These are phyloP conservation scores for Ametastegia equiseti DNA, from an alignment of 2,888 invertebrate species.

Conservation along the genomic window DNA sequence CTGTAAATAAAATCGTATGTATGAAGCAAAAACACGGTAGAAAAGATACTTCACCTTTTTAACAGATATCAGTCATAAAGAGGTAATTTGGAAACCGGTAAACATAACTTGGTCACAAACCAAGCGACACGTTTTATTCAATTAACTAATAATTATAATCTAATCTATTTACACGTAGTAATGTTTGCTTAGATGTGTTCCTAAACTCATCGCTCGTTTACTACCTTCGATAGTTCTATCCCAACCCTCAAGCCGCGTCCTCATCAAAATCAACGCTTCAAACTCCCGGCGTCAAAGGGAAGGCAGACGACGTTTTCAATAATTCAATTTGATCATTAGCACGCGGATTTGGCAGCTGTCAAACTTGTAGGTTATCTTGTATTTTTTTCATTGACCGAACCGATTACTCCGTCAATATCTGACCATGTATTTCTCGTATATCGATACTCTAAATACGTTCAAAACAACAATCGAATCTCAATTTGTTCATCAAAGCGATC, in stretches of 20 bases:
- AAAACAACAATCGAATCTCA: background rate
- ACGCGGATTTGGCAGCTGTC: constrained; percentile 16
- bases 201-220: background rate
- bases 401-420: background rate
- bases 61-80: constrained; percentile 33
- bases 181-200: constrained; percentile 48
- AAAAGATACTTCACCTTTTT: constrained; percentile 52
- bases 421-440: background rate
- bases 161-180: constrained; percentile 65
- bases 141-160: constrained; percentile 66
- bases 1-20: background rate
- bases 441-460: background rate
- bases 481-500: background rate
- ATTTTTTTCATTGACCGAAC: background rate
- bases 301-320: background rate
- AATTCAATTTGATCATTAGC: background rate
- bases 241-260: background rate
- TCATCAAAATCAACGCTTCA: background rate
- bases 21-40: background rate
- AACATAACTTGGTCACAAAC: constrained; percentile 39
- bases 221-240: background rate
- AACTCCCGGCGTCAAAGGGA: background rate
- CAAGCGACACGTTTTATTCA: constrained; percentile 56
- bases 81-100: constrained; percentile 17
- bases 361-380: background rate